Base-by-base conservation (phyloP, 2,113 vertebrate genomes). In the Micronycteris hirsuta region DNA sequence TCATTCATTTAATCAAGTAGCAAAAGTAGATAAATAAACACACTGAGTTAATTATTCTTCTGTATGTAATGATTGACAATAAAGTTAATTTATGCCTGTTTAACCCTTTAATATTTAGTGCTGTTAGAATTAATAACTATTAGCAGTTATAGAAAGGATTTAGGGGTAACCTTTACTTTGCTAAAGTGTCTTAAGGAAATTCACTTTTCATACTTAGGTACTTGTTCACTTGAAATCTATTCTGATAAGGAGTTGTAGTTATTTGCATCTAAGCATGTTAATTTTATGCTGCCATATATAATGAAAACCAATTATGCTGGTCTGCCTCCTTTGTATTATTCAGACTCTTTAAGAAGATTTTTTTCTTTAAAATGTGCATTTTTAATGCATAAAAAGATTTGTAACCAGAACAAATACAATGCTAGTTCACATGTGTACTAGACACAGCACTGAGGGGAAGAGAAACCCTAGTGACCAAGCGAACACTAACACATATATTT, bases 1-100 rank as follows among this genome's bases (percentile, higher is more conserved):
- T 98, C 98, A 98, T 98, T 98, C 98, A 97, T 99, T 98, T 99
- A 98, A 99, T 98, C 98, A 98, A 98, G 98, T 98, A 98, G 97
- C 90, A 98, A 98, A 98, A 98, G 97, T 97, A 98, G 98, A 98
- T 98, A 99, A 98, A 99, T 98, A 99, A 99, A 98, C 97, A 98
- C 98, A 98, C 94, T 54, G 97, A 98, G 97, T 98, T 98, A 99
- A 98, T 99, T 99, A 98, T 98, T 98, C 98, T 98, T 98, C 97
- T 97, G 92, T 98, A 98, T 97, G 73, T 98, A 98, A 95, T 98
- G 98, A 99, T 98, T 98, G 98, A 98, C 98, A 98, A 98, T 98
- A 98, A 98, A 98, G 89, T 96, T 98, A 98, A 98, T 98, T 98
- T 98, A 98, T 98, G 98, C 96, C 73, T 78, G 68, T 98, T 98